A percentile compares a stretch with the other conserved stretches of the same genome.
Evolutionary conservation across 1,140 invertebrate species (phyloP).

Genomic region (Sarcophaga bullata): DNA sequence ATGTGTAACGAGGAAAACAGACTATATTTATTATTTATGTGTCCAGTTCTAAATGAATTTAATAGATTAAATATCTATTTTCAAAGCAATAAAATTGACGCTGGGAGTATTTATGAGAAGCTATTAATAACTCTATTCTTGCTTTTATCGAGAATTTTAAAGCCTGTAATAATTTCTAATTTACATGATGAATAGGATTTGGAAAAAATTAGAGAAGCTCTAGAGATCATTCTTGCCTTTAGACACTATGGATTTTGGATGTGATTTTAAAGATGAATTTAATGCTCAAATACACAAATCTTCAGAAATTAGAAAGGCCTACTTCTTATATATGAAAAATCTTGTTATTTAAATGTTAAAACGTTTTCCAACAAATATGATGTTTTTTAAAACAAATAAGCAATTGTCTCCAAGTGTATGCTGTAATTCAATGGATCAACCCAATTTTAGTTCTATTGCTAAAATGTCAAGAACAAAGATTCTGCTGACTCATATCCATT

Average conservation of each 20-base stretch:
- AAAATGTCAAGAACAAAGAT: not conserved
- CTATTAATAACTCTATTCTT: not conserved
- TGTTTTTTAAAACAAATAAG: constrained; percentile 5
- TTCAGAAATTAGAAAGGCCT: not conserved
- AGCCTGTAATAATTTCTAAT: not conserved
- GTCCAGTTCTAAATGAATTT: not conserved
- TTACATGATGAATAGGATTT: not conserved
- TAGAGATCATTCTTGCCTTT: not conserved
- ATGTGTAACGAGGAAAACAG: not conserved
- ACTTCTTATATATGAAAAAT: not conserved
- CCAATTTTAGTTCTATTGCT: not conserved
- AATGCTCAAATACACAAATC: not conserved
- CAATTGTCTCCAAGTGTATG: not conserved
- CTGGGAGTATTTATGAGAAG: not conserved
- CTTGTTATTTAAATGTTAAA: not conserved
- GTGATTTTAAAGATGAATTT: not conserved
- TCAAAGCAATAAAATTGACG: not conserved
- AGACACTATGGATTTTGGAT: not conserved
- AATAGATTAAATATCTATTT: not conserved
- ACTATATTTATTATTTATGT: not conserved
- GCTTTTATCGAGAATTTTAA: not conserved
- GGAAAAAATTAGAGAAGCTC: not conserved
- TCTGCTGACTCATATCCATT: not conserved
- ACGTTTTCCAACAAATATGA: not conserved
- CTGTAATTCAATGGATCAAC: not conserved